Percentiles rank a stretch among this genome's conserved stretches.
These are phyloP conservation scores for Himalopsyche kuldschensis DNA, from an alignment of 2,888 invertebrate genomes.

Conservation along the genomic window DNA sequence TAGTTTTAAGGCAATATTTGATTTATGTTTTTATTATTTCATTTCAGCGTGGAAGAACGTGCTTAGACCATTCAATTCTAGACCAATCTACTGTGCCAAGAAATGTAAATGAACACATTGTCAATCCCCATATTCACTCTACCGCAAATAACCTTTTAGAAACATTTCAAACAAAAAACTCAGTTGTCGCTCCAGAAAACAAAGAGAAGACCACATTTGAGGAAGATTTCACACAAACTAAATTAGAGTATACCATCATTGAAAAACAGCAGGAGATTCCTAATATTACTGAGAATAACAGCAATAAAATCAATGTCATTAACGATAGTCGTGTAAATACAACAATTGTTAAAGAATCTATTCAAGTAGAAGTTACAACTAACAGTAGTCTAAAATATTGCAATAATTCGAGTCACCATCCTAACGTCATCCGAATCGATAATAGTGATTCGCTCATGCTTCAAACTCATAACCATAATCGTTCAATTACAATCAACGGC, in stretches of 20 bases:
- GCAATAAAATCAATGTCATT: neutral
- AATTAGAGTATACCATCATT: neutral
- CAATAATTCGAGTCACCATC: constrained; percentile 20
- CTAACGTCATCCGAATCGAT: constrained; percentile 7
- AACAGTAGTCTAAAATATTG: constrained; percentile 23
- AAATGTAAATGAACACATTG: constrained; percentile 34
- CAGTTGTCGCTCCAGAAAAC: neutral
- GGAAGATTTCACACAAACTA: neutral
- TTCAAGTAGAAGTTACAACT: constrained; percentile 11
- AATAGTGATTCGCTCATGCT: constrained; percentile 7
- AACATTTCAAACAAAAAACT: constrained; percentile 20
- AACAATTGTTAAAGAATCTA: constrained; percentile 4
- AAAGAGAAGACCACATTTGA: neutral
- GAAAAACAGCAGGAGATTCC: neutral
- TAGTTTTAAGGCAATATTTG: neutral
- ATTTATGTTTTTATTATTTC: neutral
- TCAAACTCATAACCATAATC: constrained; percentile 20
- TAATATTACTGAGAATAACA: neutral
- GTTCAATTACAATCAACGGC: constrained; percentile 24
- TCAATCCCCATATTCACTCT: constrained; percentile 29
- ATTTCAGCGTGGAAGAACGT: constrained; percentile 38
- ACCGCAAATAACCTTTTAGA: constrained; percentile 18
- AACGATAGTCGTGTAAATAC: neutral
- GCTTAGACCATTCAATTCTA: constrained; percentile 37
- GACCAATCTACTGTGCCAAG: constrained; percentile 39